These are phyloP conservation scores for Suricata suricatta DNA, from an alignment of 2,113 vertebrate genomes.

Conservation along the genomic window DNA sequence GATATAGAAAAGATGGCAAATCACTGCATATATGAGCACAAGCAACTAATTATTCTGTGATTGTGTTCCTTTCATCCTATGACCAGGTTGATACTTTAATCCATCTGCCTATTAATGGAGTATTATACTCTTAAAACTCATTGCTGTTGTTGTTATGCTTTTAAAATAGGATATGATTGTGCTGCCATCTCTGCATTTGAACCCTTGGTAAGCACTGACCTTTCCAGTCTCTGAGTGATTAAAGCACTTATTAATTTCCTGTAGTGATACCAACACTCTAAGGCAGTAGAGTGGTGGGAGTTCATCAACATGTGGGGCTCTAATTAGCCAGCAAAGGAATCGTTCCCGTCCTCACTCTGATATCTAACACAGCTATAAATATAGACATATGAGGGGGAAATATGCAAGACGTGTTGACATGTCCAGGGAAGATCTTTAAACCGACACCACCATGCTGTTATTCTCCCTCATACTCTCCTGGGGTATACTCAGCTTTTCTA, in stretches of 20 bases:
- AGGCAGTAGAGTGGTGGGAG: slow-evolving; percentile 78
- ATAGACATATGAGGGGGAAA: slow-evolving; percentile 23
- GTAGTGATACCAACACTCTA: slow-evolving; percentile 77
- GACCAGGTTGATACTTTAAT: slow-evolving; percentile 3
- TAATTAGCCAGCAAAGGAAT: slow-evolving; percentile 83
- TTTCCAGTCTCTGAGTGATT: slow-evolving; percentile 82
- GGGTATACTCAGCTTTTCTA: background rate
- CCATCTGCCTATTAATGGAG: slow-evolving; percentile 55
- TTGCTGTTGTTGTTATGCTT: slow-evolving; percentile 46
- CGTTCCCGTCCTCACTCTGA: slow-evolving; percentile 69
- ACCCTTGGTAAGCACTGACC: slow-evolving; percentile 81
- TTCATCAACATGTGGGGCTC: slow-evolving; percentile 83
- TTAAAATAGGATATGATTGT: slow-evolving; percentile 71
- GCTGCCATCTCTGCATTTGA: slow-evolving; percentile 76
- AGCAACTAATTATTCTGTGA: background rate
- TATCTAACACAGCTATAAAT: slow-evolving; percentile 56
- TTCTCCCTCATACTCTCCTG: background rate
- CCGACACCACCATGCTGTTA: background rate
- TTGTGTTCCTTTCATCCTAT: background rate
- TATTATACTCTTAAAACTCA: slow-evolving; percentile 29
- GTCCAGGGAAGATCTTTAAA: slow-evolving; percentile 24
- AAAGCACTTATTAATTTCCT: slow-evolving; percentile 86
- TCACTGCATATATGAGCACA: background rate
- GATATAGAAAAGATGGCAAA: background rate
- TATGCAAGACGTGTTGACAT: slow-evolving; percentile 13